Base-by-base conservation (phyloP, 2,888 invertebrate species). In the Hemicrepidius hirtus region DNA sequence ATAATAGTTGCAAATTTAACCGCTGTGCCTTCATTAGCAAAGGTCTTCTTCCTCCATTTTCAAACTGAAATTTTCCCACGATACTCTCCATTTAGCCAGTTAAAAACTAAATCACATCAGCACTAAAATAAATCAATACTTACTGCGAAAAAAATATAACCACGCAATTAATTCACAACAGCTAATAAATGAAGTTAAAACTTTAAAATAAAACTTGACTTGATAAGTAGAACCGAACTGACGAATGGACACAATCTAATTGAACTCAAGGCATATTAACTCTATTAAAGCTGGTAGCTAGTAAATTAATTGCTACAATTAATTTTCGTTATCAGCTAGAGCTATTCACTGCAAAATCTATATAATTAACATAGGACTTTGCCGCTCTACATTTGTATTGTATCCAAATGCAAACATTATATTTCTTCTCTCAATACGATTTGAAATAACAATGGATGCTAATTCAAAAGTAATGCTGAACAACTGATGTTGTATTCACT, bases 1-100 rank as follows among this genome's bases (percentile, higher is more conserved):
- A 66, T 57, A 44, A 44, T 57, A 57, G 66, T 66, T 57, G 57
- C 44, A 57, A 66, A 66, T 66, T 66, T 57, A 55, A 41, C 55
- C 44, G 44, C 41, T 20, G 65, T 40, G 50, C 50, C 65, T 53
- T 50, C 65, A 65, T 65, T 65, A 65, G 50, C 20, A 40, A 49
- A 44, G 63, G 44, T 63, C 63, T 44, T 12, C 62, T 62, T 53
- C 28, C 53, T 21, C 50, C 9, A 50, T 50, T 50, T 50, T 50
- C 50, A 50, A n/a, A 44, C n/a, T 12, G 44, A 7, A 44, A 37
- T 13, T 13, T n/a, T 50, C 24, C 24, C 12, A 50, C n/a, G n/a
- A n/a, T n/a, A n/a, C 24, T 24, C 24, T 24, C 53, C 3, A 53
- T 24, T 50, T 50, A 24, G 7, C 16, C 18, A 16, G 16, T 44